Percentiles rank a stretch among this genome's conserved stretches.
phyloP scores from a whole-genome alignment of 2,888 invertebrate species.

The Noctua janthe region DNA sequence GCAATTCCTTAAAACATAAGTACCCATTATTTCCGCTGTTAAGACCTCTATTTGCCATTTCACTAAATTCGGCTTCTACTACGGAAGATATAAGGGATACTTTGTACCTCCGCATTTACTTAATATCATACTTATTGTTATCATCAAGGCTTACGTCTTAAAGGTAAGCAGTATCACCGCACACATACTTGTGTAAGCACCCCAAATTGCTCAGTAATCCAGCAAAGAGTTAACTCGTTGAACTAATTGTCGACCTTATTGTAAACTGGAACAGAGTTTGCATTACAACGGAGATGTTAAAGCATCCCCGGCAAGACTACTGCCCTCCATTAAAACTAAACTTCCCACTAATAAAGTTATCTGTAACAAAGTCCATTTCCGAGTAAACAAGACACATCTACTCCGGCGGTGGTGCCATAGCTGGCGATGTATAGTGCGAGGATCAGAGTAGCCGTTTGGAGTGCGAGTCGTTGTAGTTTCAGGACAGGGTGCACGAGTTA shows the following conservation, averaged over 20 bases:
- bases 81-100: constrained; percentile 32
- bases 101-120: constrained; percentile 57
- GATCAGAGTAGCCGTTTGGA: constrained; percentile 68
- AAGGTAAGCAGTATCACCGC: constrained; percentile 60
- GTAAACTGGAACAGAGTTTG: constrained; percentile 47
- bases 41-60: constrained; percentile 54
- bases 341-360: constrained; percentile 77
- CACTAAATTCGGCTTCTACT: constrained; percentile 59
- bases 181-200: constrained; percentile 61
- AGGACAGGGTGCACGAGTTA: constrained; percentile 46
- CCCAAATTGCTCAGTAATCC: constrained; percentile 63
- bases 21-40: constrained; percentile 52
- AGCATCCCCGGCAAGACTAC: constrained; percentile 67
- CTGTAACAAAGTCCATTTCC: constrained; percentile 77
- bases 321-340: constrained; percentile 78
- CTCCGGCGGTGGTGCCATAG: constrained; percentile 57
- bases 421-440: constrained; percentile 68
- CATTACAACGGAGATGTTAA: constrained; percentile 44
- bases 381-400: constrained; percentile 72
- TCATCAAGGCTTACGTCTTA: constrained; percentile 57
- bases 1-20: constrained; percentile 39
- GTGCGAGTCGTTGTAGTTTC: constrained; percentile 50
- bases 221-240: constrained; percentile 43
- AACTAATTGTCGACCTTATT: constrained; percentile 59
- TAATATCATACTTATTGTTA: constrained; percentile 61